phyloP scores from a whole-genome alignment of 2,113 vertebrate genomes.

The Pedetes capensis region DNA sequence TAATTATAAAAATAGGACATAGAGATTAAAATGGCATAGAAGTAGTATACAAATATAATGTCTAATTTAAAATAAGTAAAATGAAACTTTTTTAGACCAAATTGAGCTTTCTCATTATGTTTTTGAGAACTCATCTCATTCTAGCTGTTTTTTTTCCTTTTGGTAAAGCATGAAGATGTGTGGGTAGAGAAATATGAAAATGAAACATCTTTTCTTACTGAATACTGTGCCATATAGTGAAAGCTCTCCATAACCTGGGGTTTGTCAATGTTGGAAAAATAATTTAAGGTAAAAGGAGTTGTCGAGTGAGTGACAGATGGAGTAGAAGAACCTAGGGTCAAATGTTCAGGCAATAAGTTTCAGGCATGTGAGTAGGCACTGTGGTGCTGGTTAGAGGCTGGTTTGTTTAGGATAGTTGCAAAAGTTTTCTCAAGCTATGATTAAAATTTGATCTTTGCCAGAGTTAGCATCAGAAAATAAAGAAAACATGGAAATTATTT shows the following conservation, averaged over 20 bases:
- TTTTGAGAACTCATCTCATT: conserved; percentile 6
- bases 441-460: conserved; percentile 31
- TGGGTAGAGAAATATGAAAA: not conserved
- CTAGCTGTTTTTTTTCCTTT: not conserved
- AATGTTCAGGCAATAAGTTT: conserved; percentile 43
- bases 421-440: not conserved
- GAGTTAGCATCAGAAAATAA: conserved; percentile 5
- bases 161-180: not conserved
- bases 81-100: not conserved
- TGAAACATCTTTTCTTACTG: not conserved
- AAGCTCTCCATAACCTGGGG: not conserved
- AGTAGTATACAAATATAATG: not conserved
- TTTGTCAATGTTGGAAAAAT: not conserved
- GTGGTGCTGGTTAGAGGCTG: not conserved
- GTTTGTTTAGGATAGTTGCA: not conserved
- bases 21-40: not conserved
- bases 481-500: not conserved
- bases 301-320: conserved; percentile 43
- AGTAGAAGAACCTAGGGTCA: conserved; percentile 34
- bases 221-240: not conserved
- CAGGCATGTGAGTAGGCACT: conserved; percentile 1
- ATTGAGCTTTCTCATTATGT: not conserved
- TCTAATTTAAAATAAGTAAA: conserved; percentile 33
- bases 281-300: conserved; percentile 40
- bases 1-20: conserved; percentile 27